Evolutionary conservation across 2,888 invertebrate genomes (phyloP), one percentile per base, ranked within the genome.

Genomic region (Amblyteles armatorius): DNA sequence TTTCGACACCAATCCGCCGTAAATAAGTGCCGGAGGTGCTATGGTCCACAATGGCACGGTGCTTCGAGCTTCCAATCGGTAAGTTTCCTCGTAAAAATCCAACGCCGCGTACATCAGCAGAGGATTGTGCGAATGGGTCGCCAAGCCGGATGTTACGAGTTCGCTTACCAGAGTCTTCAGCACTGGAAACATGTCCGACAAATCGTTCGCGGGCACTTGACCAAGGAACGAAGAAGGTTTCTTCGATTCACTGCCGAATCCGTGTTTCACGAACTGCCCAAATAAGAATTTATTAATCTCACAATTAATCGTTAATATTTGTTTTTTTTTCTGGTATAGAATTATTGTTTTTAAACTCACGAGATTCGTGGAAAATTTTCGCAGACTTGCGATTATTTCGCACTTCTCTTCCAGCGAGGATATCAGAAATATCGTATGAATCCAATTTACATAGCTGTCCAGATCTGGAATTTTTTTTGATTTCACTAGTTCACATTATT

Each of bases 1-100:
- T 69, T 82, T 89, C 22, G 88, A 87, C 13, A 91, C 79, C 76
- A 94, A 91, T 83, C 90, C 85, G 26, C 91, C 91, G 82, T 94
- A 93, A 82, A 94, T 89, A 4, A 94, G 88, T 19, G 89, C 82
- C 9, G 91, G 68, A 0, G 93, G 92, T 65, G 93, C 91, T 1
- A 94, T 63, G 26, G 91, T 91, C 86, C 90, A 89, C n/a, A 88
- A 85, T n/a, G 79, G 72, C 19, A 91, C 26, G n/a, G 78, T 72
- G 74, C 88, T 89, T 4, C 65, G 85, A 19, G 40, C 83, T 83
- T 92, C 90, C n/a, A 92, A 84, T 44, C 63, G 71, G 76, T 82
- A 87, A 40, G 90, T 82, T 88, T 90, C 82, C 79, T 93, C 93
- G 74, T 94, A 94, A 83, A 92, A 93, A 48, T 87, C 85, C 6